phyloP scores from a whole-genome alignment of 2,113 vertebrate genomes.

The Mystacornis crossleyi region DNA sequence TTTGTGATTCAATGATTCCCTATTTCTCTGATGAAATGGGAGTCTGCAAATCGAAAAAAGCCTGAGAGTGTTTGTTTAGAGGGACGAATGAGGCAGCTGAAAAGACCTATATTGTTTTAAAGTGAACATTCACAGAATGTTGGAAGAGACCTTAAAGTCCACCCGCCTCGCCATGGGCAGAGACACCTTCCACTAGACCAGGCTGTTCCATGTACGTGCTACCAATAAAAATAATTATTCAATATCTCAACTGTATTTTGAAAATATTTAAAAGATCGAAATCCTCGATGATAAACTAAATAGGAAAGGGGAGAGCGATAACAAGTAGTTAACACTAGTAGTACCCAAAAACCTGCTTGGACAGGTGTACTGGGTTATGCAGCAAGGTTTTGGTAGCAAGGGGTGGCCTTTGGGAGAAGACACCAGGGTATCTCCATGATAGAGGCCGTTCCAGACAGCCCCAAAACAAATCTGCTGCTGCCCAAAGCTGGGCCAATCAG shows the following conservation, averaged over 20 bases:
- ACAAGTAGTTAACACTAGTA: background rate
- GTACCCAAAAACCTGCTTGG: background rate
- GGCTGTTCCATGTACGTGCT: fast-evolving
- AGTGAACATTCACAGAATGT: background rate
- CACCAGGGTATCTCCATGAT: background rate
- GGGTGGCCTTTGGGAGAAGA: background rate
- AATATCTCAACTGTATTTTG: background rate
- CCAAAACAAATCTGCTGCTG: background rate
- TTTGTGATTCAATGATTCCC: background rate
- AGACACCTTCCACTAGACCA: background rate
- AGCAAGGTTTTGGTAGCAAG: background rate
- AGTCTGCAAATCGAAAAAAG: background rate
- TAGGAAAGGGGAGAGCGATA: background rate
- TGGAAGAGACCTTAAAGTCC: background rate
- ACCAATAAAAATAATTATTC: background rate
- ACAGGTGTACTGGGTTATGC: background rate
- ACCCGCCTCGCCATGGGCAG: background rate
- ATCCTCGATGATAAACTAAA: background rate
- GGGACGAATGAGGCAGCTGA: background rate
- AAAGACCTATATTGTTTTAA: background rate
- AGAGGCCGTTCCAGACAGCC: background rate
- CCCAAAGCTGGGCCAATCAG: background rate
- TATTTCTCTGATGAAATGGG: background rate
- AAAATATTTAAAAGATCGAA: background rate
- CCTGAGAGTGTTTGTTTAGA: background rate